phyloP scores from a whole-genome alignment of 2,797 vertebrate genomes.

The Clarias platycephalus region DNA sequence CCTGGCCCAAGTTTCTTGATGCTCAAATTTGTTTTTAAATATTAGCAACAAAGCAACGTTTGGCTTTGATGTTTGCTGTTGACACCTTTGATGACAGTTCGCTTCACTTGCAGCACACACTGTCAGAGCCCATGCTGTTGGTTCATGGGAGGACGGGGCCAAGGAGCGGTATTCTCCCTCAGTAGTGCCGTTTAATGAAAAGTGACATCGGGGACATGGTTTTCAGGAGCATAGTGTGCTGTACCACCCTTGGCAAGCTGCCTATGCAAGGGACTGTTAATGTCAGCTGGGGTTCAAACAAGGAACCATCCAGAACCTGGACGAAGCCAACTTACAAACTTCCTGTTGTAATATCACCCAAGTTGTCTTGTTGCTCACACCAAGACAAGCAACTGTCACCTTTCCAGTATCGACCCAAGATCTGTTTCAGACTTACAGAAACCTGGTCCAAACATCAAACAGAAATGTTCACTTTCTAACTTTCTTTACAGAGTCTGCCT shows the following conservation, averaged over 20 bases:
- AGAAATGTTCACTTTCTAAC: background rate
- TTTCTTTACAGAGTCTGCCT: background rate
- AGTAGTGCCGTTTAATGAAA: background rate
- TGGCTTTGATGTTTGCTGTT: background rate
- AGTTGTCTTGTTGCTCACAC: background rate
- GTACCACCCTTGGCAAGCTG: background rate
- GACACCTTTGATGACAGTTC: background rate
- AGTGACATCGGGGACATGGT: background rate
- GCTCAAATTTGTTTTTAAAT: background rate
- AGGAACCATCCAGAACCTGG: background rate
- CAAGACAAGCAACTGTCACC: background rate
- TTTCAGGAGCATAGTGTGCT: background rate
- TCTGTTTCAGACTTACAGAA: background rate
- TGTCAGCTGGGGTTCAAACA: background rate
- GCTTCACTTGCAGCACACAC: too few species aligned
- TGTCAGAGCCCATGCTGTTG: background rate
- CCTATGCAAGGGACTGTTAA: background rate
- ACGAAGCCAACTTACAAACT: background rate
- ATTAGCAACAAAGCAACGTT: background rate
- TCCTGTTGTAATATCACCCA: background rate
- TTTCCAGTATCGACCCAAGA: background rate
- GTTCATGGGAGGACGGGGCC: background rate
- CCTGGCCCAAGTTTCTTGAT: background rate
- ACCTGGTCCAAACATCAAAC: background rate
- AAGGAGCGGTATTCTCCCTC: background rate